These are phyloP conservation scores for Octodonta nipae DNA, from an alignment of 2,888 invertebrate species.

Conservation along the genomic window DNA sequence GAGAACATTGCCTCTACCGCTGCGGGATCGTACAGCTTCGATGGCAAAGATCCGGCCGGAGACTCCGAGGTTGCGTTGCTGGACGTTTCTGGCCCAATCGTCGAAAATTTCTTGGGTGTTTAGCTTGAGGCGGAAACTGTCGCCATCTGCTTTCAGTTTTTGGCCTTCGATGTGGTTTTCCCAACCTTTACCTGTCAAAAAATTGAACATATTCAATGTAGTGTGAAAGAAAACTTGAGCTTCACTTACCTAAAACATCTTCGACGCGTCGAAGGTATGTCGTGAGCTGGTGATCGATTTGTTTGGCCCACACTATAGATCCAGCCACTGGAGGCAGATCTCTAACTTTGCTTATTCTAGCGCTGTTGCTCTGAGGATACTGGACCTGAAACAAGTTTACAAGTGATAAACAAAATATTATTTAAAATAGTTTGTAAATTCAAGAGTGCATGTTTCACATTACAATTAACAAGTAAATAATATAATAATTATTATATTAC, in stretches of 20 bases:
- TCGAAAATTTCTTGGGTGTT: constrained; percentile 96
- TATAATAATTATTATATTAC: too few species aligned
- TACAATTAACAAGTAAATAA: too few species aligned
- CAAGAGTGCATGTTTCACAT: too few species aligned
- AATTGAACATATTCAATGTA: too few species aligned
- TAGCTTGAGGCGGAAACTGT: constrained; percentile 90
- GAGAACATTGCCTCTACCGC: constrained; percentile 71
- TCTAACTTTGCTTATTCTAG: constrained; percentile 75
- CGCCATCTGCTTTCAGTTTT: constrained; percentile 91
- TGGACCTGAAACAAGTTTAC: constrained; percentile 54
- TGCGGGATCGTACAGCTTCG: constrained; percentile 65
- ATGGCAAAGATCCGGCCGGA: constrained; percentile 90
- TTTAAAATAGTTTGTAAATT: too few species aligned
- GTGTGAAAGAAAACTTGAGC: too few species aligned
- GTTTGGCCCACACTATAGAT: constrained; percentile 96
- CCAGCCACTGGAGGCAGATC: constrained; percentile 96
- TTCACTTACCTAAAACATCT: constrained; percentile 89
- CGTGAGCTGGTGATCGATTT: constrained; percentile 93
- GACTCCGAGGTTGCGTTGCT: constrained; percentile 86
- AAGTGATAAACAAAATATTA: neutral
- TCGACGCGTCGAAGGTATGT: constrained; percentile 93
- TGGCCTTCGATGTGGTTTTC: constrained; percentile 98
- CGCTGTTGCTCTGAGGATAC: constrained; percentile 89
- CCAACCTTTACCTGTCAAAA: constrained; percentile 75
- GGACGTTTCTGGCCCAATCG: constrained; percentile 91